phyloP scores from a whole-genome alignment of 2,113 vertebrate species.

The Pampusana beccarii region DNA sequence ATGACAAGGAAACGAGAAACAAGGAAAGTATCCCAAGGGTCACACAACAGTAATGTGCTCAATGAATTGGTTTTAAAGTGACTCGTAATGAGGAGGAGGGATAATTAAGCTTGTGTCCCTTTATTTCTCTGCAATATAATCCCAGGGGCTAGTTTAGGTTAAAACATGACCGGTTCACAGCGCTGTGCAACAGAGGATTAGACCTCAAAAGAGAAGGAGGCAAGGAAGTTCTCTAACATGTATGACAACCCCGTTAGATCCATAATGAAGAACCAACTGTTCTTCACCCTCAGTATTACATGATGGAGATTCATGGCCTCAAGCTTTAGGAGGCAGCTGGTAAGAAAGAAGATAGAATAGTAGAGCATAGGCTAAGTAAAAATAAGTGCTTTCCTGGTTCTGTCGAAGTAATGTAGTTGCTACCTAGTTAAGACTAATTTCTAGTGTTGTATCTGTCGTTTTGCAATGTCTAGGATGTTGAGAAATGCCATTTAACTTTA shows the following conservation, averaged over 20 bases:
- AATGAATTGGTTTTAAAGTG: not conserved
- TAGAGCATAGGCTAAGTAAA: not conserved
- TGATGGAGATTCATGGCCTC: not conserved
- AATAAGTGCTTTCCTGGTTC: not conserved
- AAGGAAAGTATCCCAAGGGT: not conserved
- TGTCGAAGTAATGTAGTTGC: not conserved
- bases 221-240: not conserved
- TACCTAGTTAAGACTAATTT: not conserved
- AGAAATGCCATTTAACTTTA: not conserved
- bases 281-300: not conserved
- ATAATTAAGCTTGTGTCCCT: not conserved
- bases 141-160: not conserved
- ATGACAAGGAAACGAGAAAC: not conserved
- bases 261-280: too few relatives aligned
- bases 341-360: not conserved
- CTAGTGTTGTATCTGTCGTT: not conserved
- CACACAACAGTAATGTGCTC: fast-evolving
- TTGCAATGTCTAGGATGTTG: not conserved
- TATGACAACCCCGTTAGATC: not conserved
- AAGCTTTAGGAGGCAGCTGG: not conserved
- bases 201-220: not conserved
- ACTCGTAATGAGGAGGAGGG: not conserved
- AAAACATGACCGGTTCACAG: not conserved
- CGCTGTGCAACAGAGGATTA: not conserved
- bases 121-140: not conserved